phyloP scores from a whole-genome alignment of 1,140 invertebrate genomes.

The Drosophila punjabiensis region DNA sequence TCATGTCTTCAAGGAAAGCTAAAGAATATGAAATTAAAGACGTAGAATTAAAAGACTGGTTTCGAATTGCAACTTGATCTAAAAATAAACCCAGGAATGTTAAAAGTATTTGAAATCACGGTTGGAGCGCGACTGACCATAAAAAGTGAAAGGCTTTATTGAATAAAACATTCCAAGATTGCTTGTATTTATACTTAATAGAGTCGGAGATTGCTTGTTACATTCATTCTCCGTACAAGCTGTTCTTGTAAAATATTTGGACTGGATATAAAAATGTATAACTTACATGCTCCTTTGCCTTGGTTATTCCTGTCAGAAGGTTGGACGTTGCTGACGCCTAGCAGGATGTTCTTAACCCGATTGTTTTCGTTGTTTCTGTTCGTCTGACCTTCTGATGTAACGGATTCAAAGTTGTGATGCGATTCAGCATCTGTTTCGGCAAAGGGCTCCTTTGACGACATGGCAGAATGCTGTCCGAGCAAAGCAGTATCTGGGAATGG shows the following conservation, averaged over 20 bases:
- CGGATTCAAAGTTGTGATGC: not conserved
- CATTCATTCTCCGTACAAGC: not conserved
- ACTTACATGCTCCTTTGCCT: constrained; percentile 1
- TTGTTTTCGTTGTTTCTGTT: not conserved
- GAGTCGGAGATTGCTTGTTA: not conserved
- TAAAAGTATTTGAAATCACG: not conserved
- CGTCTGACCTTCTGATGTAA: not conserved
- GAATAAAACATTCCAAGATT: too few species aligned
- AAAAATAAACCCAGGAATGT: not conserved
- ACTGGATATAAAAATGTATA: not conserved
- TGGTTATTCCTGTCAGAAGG: not conserved
- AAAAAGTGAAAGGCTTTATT: too few species aligned
- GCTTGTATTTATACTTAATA: not conserved
- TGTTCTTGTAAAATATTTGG: not conserved
- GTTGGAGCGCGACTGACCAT: too few species aligned
- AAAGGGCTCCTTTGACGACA: not conserved
- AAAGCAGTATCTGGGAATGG: not conserved
- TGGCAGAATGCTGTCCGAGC: constrained; percentile 6
- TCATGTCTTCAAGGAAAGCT: constrained; percentile 44
- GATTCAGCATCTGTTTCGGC: not conserved
- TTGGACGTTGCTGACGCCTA: not conserved
- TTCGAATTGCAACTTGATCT: too few species aligned
- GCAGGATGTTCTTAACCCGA: constrained; percentile 11
- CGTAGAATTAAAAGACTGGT: not conserved
- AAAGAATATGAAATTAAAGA: not conserved